Evolutionary conservation across 2,888 invertebrate genomes (phyloP).

Genomic region (Stenotaenia linearis): DNA sequence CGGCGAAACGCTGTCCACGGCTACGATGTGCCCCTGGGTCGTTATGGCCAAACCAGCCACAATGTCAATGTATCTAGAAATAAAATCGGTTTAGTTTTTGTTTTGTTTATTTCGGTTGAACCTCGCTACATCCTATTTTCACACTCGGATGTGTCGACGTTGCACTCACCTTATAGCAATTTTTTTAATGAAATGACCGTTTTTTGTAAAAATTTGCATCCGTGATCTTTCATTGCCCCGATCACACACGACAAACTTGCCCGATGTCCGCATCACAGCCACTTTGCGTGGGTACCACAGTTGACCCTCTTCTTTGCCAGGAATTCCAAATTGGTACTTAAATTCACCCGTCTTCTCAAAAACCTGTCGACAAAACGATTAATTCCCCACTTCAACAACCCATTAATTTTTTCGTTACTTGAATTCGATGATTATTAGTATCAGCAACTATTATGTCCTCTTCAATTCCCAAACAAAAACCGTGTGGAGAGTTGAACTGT

Average conservation of each 20-base stretch:
- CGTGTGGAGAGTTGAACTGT: constrained; percentile 95
- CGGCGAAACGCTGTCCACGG: constrained; percentile 94
- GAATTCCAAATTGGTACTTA: constrained; percentile 89
- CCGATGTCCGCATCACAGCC: constrained; percentile 77
- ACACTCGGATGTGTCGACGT: too few species aligned
- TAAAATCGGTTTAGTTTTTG: neutral
- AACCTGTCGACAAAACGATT: constrained; percentile 54
- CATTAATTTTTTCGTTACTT: constrained; percentile 52
- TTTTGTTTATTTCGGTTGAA: too few species aligned
- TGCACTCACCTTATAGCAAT: constrained; percentile 63
- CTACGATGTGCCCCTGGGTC: constrained; percentile 85
- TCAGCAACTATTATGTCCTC: constrained; percentile 96
- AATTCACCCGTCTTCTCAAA: constrained; percentile 90
- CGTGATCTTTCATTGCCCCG: constrained; percentile 92
- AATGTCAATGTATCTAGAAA: constrained; percentile 51
- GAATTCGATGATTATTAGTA: constrained; percentile 93
- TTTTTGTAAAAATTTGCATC: constrained; percentile 95
- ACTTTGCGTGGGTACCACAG: constrained; percentile 96
- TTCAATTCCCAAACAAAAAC: constrained; percentile 89
- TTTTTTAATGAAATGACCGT: constrained; percentile 91
- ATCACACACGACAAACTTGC: constrained; percentile 94
- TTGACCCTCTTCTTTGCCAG: constrained; percentile 93
- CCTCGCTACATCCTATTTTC: too few species aligned
- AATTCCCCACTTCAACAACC: neutral
- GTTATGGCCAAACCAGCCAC: constrained; percentile 91